Evolutionary conservation across 2,797 vertebrate species (phyloP).

Genomic region (Morelia viridis): DNA sequence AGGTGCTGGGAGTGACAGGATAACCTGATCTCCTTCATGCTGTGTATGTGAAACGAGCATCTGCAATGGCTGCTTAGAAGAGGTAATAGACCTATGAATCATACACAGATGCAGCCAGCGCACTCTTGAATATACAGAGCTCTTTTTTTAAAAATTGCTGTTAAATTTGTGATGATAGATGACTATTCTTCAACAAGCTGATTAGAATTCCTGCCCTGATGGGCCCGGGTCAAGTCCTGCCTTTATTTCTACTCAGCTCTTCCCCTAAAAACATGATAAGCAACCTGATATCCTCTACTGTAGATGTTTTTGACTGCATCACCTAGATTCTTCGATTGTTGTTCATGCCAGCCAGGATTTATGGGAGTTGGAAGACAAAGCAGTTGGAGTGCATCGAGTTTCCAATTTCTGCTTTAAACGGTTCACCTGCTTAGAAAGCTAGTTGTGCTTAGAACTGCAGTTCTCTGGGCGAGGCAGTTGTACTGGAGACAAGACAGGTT

Average conservation of each 20-base stretch:
- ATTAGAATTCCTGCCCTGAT: background rate
- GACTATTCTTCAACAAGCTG: background rate
- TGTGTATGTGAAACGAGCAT: background rate
- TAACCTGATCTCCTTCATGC: background rate
- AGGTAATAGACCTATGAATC: background rate
- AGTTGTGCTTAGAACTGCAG: background rate
- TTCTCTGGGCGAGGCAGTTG: background rate
- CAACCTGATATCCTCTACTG: background rate
- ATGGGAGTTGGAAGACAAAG: background rate
- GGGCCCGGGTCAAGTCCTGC: background rate
- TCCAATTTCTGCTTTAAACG: background rate
- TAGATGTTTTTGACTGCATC: background rate
- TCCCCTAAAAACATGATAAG: background rate
- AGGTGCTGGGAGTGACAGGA: background rate
- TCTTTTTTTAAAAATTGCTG: background rate
- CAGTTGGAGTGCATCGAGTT: rapidly evolving
- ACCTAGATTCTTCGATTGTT: background rate
- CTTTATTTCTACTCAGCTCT: background rate
- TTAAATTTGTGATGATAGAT: background rate
- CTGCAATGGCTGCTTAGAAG: background rate
- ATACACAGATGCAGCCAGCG: background rate
- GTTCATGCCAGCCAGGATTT: background rate
- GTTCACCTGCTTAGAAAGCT: background rate
- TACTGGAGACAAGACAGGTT: background rate
- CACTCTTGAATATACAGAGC: background rate